These are phyloP conservation scores for Rhynchopsitta pachyrhyncha DNA, from an alignment of 2,113 vertebrate genomes.

Conservation along the genomic window DNA sequence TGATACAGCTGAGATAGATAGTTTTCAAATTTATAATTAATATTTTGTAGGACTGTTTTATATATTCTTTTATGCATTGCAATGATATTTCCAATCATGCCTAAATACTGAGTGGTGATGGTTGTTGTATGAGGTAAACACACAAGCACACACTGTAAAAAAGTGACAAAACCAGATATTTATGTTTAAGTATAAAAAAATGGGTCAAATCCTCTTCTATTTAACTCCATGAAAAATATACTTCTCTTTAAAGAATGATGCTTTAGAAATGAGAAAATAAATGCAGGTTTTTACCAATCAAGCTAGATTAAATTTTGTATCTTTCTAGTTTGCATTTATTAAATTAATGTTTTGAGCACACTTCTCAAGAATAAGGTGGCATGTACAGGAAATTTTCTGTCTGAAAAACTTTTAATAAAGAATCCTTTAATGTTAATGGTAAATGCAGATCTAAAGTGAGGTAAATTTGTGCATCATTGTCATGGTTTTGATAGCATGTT, in stretches of 20 bases:
- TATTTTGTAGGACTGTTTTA: slow-evolving; percentile 38
- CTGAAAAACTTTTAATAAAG: not conserved
- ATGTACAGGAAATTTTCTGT: not conserved
- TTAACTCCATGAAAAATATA: not conserved
- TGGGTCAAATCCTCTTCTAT: not conserved
- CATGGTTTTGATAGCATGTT: not conserved
- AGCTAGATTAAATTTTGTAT: not conserved
- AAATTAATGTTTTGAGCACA: not conserved
- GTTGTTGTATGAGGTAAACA: not conserved
- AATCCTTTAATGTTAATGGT: not conserved
- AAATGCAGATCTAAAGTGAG: not conserved
- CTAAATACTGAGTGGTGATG: not conserved
- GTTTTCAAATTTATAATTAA: slow-evolving; percentile 66
- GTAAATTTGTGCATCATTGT: not conserved
- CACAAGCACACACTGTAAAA: not conserved
- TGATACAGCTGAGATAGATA: slow-evolving; percentile 24
- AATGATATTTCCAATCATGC: not conserved
- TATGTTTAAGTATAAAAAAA: not conserved
- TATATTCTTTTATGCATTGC: not conserved
- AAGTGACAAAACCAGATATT: not conserved
- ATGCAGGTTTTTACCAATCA: not conserved
- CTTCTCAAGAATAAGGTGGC: not conserved
- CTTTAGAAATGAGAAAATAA: not conserved
- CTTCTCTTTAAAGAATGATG: not conserved
- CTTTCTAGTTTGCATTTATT: not conserved